Base-by-base conservation (phyloP, 2,113 vertebrate genomes). In the Poecilia latipinna region DNA sequence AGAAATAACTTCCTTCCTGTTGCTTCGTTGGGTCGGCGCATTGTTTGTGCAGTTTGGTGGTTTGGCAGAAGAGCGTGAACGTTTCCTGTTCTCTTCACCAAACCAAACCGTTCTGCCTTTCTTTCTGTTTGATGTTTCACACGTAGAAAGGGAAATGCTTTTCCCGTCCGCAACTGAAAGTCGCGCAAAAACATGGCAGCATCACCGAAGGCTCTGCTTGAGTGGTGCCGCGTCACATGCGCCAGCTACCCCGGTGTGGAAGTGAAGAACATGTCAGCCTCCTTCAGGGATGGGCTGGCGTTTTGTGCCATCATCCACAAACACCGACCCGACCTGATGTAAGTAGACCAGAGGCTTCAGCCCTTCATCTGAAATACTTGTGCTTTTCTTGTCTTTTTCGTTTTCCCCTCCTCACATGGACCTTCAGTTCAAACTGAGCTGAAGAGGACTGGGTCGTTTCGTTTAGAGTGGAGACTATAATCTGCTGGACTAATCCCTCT, bases 251-350 rank as follows among this genome's bases (percentile, higher is more conserved):
- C 88, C 61, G 86, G 90, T 33, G 94, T 97, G 93, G 94, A 95
- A 32, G 93, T 97, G 70, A 94, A 83, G 48, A 91, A 97, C 93
- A 93, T 96, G 91, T 96, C 95, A 81, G 68, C 93, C 48, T 96
- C 96, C 35, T 97, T 97, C 94, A 94, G 95, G 76, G 96, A 97
- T 69, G 96, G 96, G 61, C 93, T 96, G 68, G 96, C 96, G 4
- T 97, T 97, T 83, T 97, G 97, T 85, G 96, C 96, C 82, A 95
- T 97, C 92, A 96, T 97, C 74, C 96, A 97, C 92, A 95, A 93
- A 72, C 94, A 96, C 92, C 92, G 95, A 73, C 96, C 96, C 7
- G 95, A 96, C 87, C 84, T 97, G 74, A 94, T 97, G 97, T 97
- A 85, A 96, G 97, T 96, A 70, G 35, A 65, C 64, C 64, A 13